phyloP scores from a whole-genome alignment of 2,888 invertebrate genomes.

The Scaptomyza caliginosa region DNA sequence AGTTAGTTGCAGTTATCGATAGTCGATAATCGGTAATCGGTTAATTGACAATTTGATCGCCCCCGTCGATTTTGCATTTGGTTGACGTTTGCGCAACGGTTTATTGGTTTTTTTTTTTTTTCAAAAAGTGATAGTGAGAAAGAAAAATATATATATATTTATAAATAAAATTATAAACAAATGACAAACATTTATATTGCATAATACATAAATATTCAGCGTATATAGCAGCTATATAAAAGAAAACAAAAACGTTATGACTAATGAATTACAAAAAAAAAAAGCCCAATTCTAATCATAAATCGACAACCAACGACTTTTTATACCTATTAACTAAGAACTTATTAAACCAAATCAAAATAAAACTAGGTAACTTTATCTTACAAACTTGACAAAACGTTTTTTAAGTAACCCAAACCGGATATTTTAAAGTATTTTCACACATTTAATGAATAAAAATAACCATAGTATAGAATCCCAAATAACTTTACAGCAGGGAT shows the following conservation, averaged over 20 bases:
- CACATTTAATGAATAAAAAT: neutral
- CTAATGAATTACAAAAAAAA: too few species aligned
- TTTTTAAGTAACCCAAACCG: too few species aligned
- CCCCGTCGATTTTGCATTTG: slow-evolving; percentile 42
- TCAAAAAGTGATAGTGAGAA: slow-evolving; percentile 40
- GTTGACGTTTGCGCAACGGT: slow-evolving; percentile 33
- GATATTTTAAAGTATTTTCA: neutral
- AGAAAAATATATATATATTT: slow-evolving; percentile 56
- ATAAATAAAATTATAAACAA: slow-evolving; percentile 54
- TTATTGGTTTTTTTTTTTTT: neutral
- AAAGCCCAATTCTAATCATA: too few species aligned
- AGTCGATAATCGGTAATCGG: slow-evolving; percentile 21
- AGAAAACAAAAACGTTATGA: neutral
- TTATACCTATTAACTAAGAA: too few species aligned
- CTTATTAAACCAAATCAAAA: too few species aligned
- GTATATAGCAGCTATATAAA: neutral
- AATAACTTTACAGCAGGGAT: neutral
- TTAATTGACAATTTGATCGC: slow-evolving; percentile 14
- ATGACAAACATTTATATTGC: slow-evolving; percentile 40
- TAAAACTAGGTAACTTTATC: too few species aligned
- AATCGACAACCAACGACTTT: too few species aligned
- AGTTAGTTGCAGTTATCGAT: slow-evolving; percentile 28
- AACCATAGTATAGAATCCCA: neutral
- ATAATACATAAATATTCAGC: slow-evolving; percentile 8
- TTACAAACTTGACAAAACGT: too few species aligned